Conservation (phyloP, 2,797 vertebrate species). For the Apogon hyalosoma region DNA sequence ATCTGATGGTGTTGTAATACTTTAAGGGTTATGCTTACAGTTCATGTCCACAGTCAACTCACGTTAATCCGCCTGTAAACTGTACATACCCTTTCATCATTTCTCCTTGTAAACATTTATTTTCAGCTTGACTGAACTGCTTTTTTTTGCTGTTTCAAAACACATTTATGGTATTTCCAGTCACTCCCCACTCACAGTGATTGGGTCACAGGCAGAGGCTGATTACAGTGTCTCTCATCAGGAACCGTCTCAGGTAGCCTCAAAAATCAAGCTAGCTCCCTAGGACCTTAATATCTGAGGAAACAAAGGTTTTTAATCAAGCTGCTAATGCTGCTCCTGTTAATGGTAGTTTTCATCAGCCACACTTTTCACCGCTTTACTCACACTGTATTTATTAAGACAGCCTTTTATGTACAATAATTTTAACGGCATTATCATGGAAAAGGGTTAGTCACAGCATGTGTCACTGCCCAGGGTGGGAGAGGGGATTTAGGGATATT, state of each 20-base stretch:
- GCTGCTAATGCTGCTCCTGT: slow-evolving; percentile 25
- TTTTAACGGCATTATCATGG: slow-evolving; percentile 60
- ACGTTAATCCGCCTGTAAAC: slow-evolving; percentile 47
- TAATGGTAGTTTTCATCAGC: slow-evolving; percentile 47
- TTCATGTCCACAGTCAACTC: slow-evolving; percentile 46
- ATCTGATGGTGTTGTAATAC: slow-evolving; percentile 22
- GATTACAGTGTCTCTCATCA: slow-evolving; percentile 65
- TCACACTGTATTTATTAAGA: slow-evolving; percentile 60
- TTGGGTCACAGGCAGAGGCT: slow-evolving; percentile 71
- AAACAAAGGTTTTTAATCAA: slow-evolving; percentile 61
- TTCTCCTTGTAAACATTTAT: slow-evolving; percentile 54
- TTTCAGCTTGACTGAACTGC: slow-evolving; percentile 52
- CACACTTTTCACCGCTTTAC: slow-evolving; percentile 27
- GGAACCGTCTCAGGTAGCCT: slow-evolving; percentile 48
- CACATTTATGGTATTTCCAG: slow-evolving; percentile 62
- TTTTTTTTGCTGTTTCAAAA: slow-evolving; percentile 49
- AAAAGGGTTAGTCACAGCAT: slow-evolving; percentile 75
- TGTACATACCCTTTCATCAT: slow-evolving; percentile 36
- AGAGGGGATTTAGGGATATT: slow-evolving; percentile 72
- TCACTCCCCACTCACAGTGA: slow-evolving; percentile 42
- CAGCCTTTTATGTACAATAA: slow-evolving; percentile 58
- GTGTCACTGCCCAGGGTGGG: slow-evolving; percentile 69
- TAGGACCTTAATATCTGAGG: slow-evolving; percentile 20
- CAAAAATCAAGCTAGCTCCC: slow-evolving; percentile 61
- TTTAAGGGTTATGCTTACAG: slow-evolving; percentile 33